Evolutionary conservation across 2,888 invertebrate species (phyloP).

Genomic region (Hesperia comma): DNA sequence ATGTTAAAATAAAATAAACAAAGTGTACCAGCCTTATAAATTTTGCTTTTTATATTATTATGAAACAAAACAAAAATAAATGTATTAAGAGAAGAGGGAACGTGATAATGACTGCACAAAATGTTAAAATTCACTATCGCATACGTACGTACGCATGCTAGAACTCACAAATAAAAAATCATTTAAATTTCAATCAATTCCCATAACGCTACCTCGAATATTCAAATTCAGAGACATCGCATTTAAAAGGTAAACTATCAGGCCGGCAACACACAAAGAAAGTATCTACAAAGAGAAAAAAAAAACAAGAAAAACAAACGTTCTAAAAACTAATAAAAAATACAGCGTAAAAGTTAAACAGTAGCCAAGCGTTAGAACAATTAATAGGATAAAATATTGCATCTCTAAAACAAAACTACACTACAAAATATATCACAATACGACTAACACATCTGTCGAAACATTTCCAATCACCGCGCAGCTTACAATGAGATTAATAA

Average conservation of each 20-base stretch:
- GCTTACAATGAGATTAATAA: conserved; percentile 32
- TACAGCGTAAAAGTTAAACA: conserved; percentile 7
- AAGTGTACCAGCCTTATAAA: conserved; percentile 3
- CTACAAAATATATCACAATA: conserved; percentile 54
- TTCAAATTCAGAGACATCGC: background rate
- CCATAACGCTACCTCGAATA: background rate
- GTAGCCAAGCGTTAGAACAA: conserved; percentile 28
- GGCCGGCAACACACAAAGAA: conserved; percentile 23
- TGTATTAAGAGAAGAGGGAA: no score
- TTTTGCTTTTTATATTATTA: no score
- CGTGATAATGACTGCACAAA: no score
- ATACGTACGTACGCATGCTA: no score
- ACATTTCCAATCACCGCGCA: conserved; percentile 25
- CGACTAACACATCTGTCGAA: conserved; percentile 40
- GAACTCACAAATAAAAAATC: no score
- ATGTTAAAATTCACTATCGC: no score
- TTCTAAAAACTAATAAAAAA: conserved; percentile 35
- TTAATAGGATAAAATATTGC: conserved; percentile 33
- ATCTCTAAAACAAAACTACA: conserved; percentile 43
- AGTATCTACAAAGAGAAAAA: conserved; percentile 19
- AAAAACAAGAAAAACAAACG: conserved; percentile 24
- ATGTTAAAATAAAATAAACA: background rate
- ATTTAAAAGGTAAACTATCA: background rate
- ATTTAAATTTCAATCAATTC: background rate
- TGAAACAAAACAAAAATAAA: no score